These are phyloP conservation scores for Kryptopterus vitreolus DNA, from an alignment of 2,797 vertebrate species.

Conservation along the genomic window DNA sequence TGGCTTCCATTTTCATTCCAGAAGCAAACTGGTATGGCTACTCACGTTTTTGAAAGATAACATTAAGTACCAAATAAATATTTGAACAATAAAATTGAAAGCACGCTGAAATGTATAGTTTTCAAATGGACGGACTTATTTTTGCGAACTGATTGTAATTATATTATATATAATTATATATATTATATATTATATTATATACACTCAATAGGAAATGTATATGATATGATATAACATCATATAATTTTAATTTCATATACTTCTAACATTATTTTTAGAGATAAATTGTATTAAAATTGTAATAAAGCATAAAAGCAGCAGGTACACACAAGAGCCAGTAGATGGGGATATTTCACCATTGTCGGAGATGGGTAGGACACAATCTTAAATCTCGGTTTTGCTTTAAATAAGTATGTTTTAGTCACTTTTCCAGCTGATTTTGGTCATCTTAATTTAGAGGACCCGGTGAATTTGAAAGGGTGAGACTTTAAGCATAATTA, in stretches of 20 bases:
- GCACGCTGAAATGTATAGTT: not conserved
- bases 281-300: no score
- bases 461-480: not conserved
- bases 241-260: no score
- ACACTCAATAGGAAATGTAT: no score
- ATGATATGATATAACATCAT: no score
- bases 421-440: not conserved
- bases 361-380: not conserved
- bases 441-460: not conserved
- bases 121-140: no score
- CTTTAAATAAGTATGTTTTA: not conserved
- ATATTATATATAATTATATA: no score
- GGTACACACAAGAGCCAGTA: not conserved
- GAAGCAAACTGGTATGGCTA: not conserved
- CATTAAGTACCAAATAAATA: not conserved
- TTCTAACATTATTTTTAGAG: no score
- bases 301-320: not conserved
- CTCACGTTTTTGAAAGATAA: not conserved
- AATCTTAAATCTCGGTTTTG: not conserved
- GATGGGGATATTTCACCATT: conserved; percentile 20
- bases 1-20: not conserved
- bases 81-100: not conserved
- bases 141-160: no score
- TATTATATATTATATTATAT: no score
- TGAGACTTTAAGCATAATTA: not conserved